Evolutionary conservation across 2,113 vertebrate genomes (phyloP), one percentile per base, ranked within the genome.

Genomic region (Corydoras sp.): DNA sequence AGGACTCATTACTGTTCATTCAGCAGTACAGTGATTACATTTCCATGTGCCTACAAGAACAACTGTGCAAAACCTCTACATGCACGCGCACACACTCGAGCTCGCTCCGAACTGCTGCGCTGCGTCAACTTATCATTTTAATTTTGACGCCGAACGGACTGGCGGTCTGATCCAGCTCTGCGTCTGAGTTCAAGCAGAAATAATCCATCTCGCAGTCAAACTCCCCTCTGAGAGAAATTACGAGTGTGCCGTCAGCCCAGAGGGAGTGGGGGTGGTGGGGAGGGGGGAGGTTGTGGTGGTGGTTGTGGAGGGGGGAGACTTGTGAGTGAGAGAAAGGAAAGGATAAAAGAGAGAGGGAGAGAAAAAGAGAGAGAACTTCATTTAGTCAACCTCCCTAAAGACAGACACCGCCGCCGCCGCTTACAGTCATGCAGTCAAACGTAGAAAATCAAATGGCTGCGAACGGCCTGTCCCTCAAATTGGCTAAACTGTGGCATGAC

Each of bases 401-500:
- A 71, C 76, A 68, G 49, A 55, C 29, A 31, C 32, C 30, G n/a
- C 60, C 14, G 50, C 29, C 35, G 12, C 61, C 11, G 60, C 60
- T 79, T 72, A 75, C 63, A 75, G 67, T 65, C 67, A 58, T 50
- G 62, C 60, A 31, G 48, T 14, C 62, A 14, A 68, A 55, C 13
- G 49, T 50, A 67, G 69, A 70, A 72, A 72, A 75, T 75, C 72
- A 65, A 73, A 70, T 56, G 10, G 67, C 82, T 76, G 78, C 83
- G 79, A 86, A 81, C 83, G 84, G 83, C 84, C 83, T 85, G 83
- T 87, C 85, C 83, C 84, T 85, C 76, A 83, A 85, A 86, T 86
- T 87, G 75, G 79, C 85, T 87, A 88, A 86, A 88, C 83, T 85
- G 84, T 83, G 85, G 84, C 86, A 85, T 85, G 83, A 87, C 85